These are phyloP conservation scores for Sebastes iracundus DNA, from an alignment of 2,797 vertebrate species.

Conservation along the genomic window DNA sequence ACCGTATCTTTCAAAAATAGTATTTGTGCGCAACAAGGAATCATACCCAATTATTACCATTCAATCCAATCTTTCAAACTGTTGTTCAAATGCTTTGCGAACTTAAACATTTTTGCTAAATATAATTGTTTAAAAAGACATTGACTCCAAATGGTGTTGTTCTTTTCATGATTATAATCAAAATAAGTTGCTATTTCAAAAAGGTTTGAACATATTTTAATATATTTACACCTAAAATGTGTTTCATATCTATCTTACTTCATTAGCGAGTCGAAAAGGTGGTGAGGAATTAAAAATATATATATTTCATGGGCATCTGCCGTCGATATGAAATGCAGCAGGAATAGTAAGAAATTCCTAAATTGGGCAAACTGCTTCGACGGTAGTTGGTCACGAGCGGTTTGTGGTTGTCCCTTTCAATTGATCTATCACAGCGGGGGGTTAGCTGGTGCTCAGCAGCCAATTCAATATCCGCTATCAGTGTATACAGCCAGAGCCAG, in stretches of 20 bases:
- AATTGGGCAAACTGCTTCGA: conserved; percentile 47
- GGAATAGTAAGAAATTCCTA: conserved; percentile 37
- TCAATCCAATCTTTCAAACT: neutral
- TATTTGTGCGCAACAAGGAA: neutral
- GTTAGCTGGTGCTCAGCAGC: conserved; percentile 39
- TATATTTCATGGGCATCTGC: neutral
- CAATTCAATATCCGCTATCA: conserved; percentile 54
- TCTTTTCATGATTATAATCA: neutral
- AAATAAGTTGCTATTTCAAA: neutral
- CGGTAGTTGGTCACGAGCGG: conserved; percentile 38
- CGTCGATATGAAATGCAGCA: conserved; percentile 7
- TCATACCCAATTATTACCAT: neutral
- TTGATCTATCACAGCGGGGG: conserved; percentile 64
- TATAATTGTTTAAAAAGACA: neutral
- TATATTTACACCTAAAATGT: neutral
- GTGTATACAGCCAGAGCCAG: conserved; percentile 28
- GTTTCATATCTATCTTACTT: neutral
- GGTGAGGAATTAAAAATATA: neutral
- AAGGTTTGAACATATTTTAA: neutral
- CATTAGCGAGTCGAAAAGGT: neutral
- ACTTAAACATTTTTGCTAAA: neutral
- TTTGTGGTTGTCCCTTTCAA: conserved; percentile 58
- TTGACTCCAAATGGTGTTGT: neutral
- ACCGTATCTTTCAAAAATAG: conserved; percentile 14
- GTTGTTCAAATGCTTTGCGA: neutral